Evolutionary conservation across 2,113 vertebrate genomes (phyloP).

Genomic region (Montifringilla adamsi): DNA sequence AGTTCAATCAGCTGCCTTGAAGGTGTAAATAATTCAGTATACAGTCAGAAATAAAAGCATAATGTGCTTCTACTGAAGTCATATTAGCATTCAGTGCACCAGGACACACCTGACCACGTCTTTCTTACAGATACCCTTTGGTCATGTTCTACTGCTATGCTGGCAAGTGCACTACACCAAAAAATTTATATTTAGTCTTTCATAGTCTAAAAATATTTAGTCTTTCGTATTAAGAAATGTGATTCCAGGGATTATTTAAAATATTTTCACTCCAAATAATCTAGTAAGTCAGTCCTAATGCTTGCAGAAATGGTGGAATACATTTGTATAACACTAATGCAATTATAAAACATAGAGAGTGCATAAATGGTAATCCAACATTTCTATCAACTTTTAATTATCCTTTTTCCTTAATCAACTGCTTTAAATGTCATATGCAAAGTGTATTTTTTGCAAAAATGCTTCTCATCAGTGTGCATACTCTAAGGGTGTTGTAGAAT

Average conservation of each 20-base stretch:
- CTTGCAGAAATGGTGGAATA: not conserved
- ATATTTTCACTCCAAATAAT: constrained; percentile 25
- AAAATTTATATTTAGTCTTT: constrained; percentile 36
- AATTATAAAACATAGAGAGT: constrained; percentile 40
- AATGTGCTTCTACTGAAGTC: constrained; percentile 62
- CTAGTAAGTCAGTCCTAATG: not conserved
- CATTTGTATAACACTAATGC: not conserved
- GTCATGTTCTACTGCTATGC: constrained; percentile 51
- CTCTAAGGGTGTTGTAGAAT: constrained; percentile 5
- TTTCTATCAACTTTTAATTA: constrained; percentile 68
- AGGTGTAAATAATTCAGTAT: constrained; percentile 98
- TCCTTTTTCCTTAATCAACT: constrained; percentile 70
- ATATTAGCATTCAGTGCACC: constrained; percentile 65
- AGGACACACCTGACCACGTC: constrained; percentile 65
- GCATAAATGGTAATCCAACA: constrained; percentile 57
- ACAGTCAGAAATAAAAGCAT: constrained; percentile 83
- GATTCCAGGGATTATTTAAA: constrained; percentile 32
- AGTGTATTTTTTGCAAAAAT: constrained; percentile 65
- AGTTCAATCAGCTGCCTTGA: constrained; percentile 94
- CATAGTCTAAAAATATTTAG: not conserved
- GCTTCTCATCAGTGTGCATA: constrained; percentile 37
- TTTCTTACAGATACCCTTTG: constrained; percentile 60
- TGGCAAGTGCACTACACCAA: constrained; percentile 26
- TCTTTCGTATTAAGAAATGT: constrained; percentile 16
- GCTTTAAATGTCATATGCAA: constrained; percentile 74